Conservation (phyloP, 2,888 invertebrate genomes). For the Epistrophe eligans region DNA sequence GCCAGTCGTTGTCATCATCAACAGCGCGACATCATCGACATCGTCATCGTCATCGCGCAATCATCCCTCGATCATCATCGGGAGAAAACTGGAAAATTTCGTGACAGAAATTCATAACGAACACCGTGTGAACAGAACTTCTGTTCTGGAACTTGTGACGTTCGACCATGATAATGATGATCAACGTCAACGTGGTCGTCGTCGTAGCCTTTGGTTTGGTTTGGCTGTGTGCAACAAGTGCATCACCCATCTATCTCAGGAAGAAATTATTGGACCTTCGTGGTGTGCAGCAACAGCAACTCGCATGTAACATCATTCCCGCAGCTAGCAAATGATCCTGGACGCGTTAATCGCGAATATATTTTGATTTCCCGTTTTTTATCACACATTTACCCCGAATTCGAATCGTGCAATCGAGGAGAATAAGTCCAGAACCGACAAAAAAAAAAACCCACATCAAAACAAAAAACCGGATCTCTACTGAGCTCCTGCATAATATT, state of each 20-base stretch:
- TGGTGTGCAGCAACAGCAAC: constrained; percentile 36
- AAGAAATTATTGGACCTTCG: constrained; percentile 17
- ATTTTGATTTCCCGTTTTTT: constrained; percentile 68
- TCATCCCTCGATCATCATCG: constrained; percentile 66
- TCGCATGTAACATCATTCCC: constrained; percentile 69
- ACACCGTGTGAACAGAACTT: constrained; percentile 82
- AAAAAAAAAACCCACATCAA: constrained; percentile 69
- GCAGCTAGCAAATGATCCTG: constrained; percentile 54
- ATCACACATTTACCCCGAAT: constrained; percentile 48
- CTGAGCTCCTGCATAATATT: constrained; percentile 60
- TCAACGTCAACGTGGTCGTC: constrained; percentile 33
- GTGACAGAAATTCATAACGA: constrained; percentile 83
- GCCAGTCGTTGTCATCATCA: constrained; percentile 48
- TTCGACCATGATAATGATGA: constrained; percentile 61
- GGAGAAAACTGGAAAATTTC: constrained; percentile 81
- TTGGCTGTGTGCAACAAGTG: constrained; percentile 65
- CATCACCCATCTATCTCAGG: constrained; percentile 27
- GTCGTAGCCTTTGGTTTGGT: neutral
- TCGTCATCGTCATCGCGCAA: constrained; percentile 70
- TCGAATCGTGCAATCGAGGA: constrained; percentile 24
- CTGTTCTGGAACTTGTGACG: constrained; percentile 70
- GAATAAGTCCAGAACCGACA: neutral
- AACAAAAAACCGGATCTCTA: constrained; percentile 72
- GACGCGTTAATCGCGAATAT: constrained; percentile 68
- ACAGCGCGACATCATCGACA: constrained; percentile 60